Evolutionary conservation across 2,888 invertebrate genomes (phyloP).

Genomic region (Pyralis farinalis): DNA sequence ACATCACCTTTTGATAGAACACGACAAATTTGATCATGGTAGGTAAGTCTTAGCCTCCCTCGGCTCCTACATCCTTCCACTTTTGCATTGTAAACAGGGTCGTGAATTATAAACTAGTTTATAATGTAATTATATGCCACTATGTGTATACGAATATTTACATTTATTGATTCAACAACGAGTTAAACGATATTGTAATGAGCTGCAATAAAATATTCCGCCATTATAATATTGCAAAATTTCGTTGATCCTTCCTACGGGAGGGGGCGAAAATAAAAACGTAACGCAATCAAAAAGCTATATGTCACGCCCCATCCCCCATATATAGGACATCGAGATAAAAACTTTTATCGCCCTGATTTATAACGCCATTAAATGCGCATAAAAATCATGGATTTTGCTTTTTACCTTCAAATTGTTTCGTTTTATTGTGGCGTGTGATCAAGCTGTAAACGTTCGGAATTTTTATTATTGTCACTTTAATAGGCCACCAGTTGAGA

Average conservation of each 20-base stretch:
- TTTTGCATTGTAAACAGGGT: too few species aligned
- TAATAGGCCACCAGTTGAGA: slow-evolving; percentile 1
- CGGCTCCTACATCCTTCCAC: too few species aligned
- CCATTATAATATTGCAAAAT: slow-evolving; percentile 1
- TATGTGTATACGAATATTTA: too few species aligned
- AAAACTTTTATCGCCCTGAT: slow-evolving; percentile 52
- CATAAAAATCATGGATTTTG: slow-evolving; percentile 52
- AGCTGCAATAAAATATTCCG: slow-evolving; percentile 3
- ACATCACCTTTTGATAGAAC: too few species aligned
- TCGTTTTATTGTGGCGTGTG: slow-evolving; percentile 37
- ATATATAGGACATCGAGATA: slow-evolving; percentile 36
- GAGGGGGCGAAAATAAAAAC: slow-evolving; percentile 20
- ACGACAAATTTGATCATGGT: too few species aligned
- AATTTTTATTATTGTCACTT: slow-evolving; percentile 3
- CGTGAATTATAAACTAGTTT: too few species aligned
- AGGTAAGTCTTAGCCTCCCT: too few species aligned
- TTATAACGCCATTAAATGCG: slow-evolving; percentile 57
- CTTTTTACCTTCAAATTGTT: slow-evolving; percentile 51
- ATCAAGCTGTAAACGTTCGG: neutral
- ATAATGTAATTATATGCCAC: too few species aligned
- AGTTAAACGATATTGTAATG: slow-evolving; percentile 3
- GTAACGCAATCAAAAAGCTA: slow-evolving; percentile 43
- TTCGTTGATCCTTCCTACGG: slow-evolving; percentile 12
- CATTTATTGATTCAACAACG: too few species aligned
- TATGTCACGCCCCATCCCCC: slow-evolving; percentile 28